A percentile compares a stretch with the other conserved stretches of the same genome.
Conservation (phyloP, 2,797 vertebrate genomes). For the Arctocebus calabarensis region DNA sequence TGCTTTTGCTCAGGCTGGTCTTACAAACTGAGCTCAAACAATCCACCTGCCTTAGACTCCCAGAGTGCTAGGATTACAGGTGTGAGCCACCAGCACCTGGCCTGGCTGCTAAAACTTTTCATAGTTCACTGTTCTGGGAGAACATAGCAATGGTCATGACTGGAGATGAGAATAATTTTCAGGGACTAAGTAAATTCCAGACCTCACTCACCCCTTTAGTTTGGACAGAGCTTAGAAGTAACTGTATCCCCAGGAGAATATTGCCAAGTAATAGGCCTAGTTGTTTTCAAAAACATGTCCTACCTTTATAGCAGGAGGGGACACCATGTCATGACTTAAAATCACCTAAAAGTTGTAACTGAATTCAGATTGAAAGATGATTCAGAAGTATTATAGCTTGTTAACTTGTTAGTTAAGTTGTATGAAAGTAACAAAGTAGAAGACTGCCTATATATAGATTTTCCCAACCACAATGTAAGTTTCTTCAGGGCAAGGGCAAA, state of each 20-base stretch:
- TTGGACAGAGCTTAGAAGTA: neutral
- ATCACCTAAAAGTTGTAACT: neutral
- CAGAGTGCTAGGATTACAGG: no score
- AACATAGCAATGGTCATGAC: neutral
- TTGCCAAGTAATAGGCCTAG: neutral
- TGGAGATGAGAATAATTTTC: neutral
- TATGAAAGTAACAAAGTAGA: conserved; percentile 21
- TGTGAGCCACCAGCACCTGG: neutral
- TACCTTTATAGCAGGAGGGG: neutral
- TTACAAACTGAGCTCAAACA: no score
- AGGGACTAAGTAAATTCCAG: neutral
- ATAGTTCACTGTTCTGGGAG: neutral
- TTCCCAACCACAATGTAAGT: neutral
- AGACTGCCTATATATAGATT: neutral
- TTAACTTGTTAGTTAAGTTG: conserved; percentile 18
- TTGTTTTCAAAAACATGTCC: neutral
- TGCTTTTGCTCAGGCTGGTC: no score
- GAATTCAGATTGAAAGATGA: conserved; percentile 1
- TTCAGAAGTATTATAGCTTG: neutral
- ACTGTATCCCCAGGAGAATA: neutral
- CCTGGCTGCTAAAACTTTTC: neutral
- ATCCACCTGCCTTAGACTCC: no score
- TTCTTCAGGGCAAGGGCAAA: neutral
- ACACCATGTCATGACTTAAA: neutral
- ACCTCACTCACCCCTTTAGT: neutral